Conservation (phyloP, 2,797 vertebrate genomes). For the Cyclopterus lumpus region DNA sequence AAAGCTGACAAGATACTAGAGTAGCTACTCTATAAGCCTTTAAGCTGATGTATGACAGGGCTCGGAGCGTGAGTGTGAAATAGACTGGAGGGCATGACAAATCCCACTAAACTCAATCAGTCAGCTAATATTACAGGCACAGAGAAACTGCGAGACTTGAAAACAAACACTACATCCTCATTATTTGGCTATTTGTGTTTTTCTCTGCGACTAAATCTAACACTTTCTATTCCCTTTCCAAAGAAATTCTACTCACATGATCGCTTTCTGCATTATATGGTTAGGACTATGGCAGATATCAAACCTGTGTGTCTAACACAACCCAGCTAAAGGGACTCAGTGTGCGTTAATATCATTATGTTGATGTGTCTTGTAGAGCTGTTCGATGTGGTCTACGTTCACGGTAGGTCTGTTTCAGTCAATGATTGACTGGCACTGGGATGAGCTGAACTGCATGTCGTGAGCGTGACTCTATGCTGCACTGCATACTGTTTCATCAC, state of each 20-base stretch:
- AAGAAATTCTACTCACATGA: background rate
- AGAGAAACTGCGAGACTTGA: conserved; percentile 6
- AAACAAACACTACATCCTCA: conserved; percentile 5
- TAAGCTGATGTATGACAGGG: conserved; percentile 48
- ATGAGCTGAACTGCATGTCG: background rate
- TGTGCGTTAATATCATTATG: background rate
- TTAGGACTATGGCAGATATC: background rate
- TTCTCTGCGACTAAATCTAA: background rate
- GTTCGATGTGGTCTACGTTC: background rate
- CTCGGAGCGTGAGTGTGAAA: conserved; percentile 14
- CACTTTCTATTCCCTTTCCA: background rate
- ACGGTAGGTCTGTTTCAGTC: too few species aligned
- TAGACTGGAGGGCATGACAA: conserved; percentile 30
- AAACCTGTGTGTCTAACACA: conserved; percentile 16
- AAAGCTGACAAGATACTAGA: conserved; percentile 61
- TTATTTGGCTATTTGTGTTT: conserved; percentile 12
- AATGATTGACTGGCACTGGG: background rate
- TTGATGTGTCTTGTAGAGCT: background rate
- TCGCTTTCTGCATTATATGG: background rate
- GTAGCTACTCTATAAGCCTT: conserved; percentile 48
- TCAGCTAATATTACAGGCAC: conserved; percentile 29
- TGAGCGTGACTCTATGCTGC: background rate
- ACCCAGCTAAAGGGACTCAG: background rate
- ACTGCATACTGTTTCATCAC: background rate
- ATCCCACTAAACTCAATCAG: conserved; percentile 36